phyloP scores from a whole-genome alignment of 2,888 invertebrate genomes.

The Pheosia gnoma region DNA sequence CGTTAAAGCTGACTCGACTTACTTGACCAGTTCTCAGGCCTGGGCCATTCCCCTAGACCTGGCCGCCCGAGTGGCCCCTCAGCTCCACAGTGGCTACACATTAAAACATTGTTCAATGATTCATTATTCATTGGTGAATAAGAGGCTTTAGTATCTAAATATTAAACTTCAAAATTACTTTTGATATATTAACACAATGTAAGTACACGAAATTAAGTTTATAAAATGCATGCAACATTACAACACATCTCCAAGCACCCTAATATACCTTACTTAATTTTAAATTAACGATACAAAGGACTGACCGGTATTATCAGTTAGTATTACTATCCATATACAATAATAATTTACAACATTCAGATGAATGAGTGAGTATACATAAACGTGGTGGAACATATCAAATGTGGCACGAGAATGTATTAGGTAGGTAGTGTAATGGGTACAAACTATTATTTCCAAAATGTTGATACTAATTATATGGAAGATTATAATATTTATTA shows the following conservation, averaged over 20 bases:
- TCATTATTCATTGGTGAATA: background rate
- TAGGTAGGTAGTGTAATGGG: background rate
- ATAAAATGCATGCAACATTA: constrained; percentile 47
- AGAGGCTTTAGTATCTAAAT: background rate
- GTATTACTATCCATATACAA: constrained; percentile 43
- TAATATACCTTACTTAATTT: constrained; percentile 44
- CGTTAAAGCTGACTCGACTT: too few species aligned
- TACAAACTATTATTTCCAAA: background rate
- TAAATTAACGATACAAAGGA: constrained; percentile 43
- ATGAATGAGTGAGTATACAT: constrained; percentile 21
- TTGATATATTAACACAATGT: constrained; percentile 67
- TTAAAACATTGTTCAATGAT: too few species aligned
- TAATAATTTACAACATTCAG: constrained; percentile 47
- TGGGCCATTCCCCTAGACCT: too few species aligned
- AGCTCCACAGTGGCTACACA: too few species aligned
- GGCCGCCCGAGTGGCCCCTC: too few species aligned
- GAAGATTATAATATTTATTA: background rate
- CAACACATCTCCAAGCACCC: constrained; percentile 58
- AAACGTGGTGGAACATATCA: background rate
- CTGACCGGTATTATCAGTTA: constrained; percentile 38
- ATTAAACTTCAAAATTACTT: constrained; percentile 38
- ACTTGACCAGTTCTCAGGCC: too few species aligned
- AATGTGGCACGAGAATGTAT: background rate
- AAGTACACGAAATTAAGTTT: constrained; percentile 58
- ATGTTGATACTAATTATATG: background rate